Evolutionary conservation across 64 coral and sea anemone genomes (phyloP), one percentile per base, ranked within the genome.

Genomic region (Actinia equina): DNA sequence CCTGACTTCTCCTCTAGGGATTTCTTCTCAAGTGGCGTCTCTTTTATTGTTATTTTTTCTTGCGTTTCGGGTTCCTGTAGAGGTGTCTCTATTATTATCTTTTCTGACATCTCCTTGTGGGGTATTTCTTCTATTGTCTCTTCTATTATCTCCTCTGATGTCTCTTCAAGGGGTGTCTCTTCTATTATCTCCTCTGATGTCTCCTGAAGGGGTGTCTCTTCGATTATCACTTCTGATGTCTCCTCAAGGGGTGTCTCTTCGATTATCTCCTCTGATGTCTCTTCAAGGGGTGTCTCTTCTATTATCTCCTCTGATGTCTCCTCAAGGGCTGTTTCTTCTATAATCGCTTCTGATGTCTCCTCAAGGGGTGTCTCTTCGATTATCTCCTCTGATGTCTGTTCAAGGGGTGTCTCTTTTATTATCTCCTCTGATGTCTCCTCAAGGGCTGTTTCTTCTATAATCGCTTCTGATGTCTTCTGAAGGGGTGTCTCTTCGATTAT

Each of bases 51-150:
- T 17, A 26, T 46, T 19, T 79, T 37, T 26, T 79, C 77, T 79
- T 8, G 15, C 6, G n/a, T 79, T 12, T 37, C 30, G 30, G 30
- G 30, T 37, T 43, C 44, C 7, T 79, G 42, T 17, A 79, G 30
- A 19, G 77, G 37, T 17, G 12, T 6, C 18, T 25, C 65, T 87
- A 46, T 67, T 77, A 45, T n/a, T 44, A 71, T 44, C 10, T 27
- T 43, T 70, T 84, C 44, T 13, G 23, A 44, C 2, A 11, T 23
- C n/a, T 54, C 43, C 45, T 44, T 45, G 23, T 23, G 52, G 11
- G 77, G 14, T 82, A 27, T 70, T 64, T 83, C 88, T 83, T 42
- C 7, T 57, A 16, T 57, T 57, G 52, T 70, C 82, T 83, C 88
- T 83, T 42, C 7, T 57, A 16, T 57, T 57, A 57, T 57, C 22